A percentile compares a stretch with the other conserved stretches of the same genome.
Conservation (phyloP, 2,797 vertebrate genomes). For the Podarcis siculus region DNA sequence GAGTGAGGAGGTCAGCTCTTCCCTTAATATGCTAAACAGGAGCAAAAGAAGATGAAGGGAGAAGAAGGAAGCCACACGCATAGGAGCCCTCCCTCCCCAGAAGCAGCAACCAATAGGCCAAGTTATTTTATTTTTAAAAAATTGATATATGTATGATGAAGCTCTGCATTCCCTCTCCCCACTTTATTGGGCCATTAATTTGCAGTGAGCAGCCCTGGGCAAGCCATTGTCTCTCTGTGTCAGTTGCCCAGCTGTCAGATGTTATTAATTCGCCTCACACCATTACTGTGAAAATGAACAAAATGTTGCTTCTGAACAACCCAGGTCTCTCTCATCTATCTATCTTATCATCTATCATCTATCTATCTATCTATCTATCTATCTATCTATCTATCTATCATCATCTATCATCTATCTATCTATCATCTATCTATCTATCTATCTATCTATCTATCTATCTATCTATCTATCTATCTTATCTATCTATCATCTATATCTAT, state of each 20-base stretch:
- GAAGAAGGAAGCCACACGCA: background rate
- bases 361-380: too few species aligned
- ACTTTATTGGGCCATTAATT: conserved; percentile 5
- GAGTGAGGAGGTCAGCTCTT: background rate
- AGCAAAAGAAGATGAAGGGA: background rate
- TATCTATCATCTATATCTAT: too few species aligned
- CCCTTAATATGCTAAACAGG: background rate
- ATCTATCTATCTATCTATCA: too few species aligned
- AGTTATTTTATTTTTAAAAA: background rate
- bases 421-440: too few species aligned
- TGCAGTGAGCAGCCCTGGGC: background rate
- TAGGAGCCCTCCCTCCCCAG: background rate
- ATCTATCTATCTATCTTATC: too few species aligned
- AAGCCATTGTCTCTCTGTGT: background rate
- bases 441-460: too few species aligned
- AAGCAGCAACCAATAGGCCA: background rate
- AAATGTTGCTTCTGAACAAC: background rate
- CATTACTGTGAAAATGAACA: background rate
- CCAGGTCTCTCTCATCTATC: too few species aligned
- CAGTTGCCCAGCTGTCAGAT: background rate
- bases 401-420: too few species aligned
- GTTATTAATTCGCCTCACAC: background rate
- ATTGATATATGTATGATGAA: background rate
- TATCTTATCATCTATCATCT: too few species aligned
- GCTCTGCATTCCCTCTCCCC: background rate